Percentiles rank a stretch among this genome's conserved stretches.
Evolutionary conservation across 2,797 vertebrate genomes (phyloP).

Genomic region (Paramormyrops hopkinsi): DNA sequence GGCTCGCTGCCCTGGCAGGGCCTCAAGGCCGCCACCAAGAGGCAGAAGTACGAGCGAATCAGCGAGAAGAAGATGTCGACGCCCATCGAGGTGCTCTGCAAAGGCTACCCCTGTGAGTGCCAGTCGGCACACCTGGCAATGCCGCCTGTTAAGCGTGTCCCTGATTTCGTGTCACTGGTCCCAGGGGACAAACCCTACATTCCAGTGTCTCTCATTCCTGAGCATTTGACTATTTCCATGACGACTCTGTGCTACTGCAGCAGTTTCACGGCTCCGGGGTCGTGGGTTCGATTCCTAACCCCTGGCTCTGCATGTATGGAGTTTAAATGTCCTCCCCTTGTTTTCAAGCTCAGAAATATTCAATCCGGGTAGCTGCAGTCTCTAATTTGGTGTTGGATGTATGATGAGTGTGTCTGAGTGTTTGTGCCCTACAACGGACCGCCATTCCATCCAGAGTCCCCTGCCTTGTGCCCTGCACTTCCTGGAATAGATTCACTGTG

Average conservation of each 20-base stretch:
- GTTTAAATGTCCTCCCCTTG: neutral
- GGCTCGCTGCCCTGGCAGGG: slow-evolving; percentile 96
- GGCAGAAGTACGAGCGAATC: slow-evolving; percentile 94
- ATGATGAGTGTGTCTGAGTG: neutral
- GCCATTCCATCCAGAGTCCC: neutral
- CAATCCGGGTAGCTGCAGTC: neutral
- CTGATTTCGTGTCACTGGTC: neutral
- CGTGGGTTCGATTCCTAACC: neutral
- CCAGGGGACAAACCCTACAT: neutral
- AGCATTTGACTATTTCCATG: neutral
- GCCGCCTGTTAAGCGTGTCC: neutral
- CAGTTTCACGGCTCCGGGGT: neutral
- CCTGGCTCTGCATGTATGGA: neutral
- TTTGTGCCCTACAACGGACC: neutral
- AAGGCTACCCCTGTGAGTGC: slow-evolving; percentile 89
- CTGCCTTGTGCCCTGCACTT: neutral
- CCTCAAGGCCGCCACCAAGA: slow-evolving; percentile 92
- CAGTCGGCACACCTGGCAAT: neutral
- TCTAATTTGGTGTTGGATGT: neutral
- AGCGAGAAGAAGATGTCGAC: slow-evolving; percentile 98
- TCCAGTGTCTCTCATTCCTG: neutral
- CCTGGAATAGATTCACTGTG: neutral
- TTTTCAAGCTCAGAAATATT: neutral
- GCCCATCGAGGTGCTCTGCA: slow-evolving; percentile 90
- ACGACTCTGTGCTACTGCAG: neutral